Evolutionary conservation across 2,888 invertebrate genomes (phyloP), one percentile per base, ranked within the genome.

Genomic region (Myopa tessellatipennis): DNA sequence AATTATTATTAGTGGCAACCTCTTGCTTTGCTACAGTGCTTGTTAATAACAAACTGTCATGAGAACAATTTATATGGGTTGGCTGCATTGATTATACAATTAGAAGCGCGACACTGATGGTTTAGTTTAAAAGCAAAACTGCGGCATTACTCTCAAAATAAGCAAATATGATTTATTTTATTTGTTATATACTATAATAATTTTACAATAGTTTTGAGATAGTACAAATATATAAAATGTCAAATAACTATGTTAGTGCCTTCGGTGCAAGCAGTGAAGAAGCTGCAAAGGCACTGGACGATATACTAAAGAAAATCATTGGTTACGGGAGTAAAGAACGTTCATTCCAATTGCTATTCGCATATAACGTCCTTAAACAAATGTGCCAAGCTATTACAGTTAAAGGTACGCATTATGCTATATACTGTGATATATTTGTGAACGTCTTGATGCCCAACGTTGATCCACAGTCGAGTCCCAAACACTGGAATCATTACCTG

Each of bases 401-500:
- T 4, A 68, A 40, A 40, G 79, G 82, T 5, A 79, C 82, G 72
- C 78, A 87, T 78, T 79, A 81, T 3, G 82, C 83, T 7, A 75
- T 86, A 3, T 87, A 83, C 71, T 84, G 82, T 72, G 81, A 83
- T 14, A 85, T 87, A 38, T 81, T 82, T 18, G 80, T 67, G 26
- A 67, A 77, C 0, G 26, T 73, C 2, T 78, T 87, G 78, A 70
- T 82, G 70, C 83, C 84, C 2, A 77, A 82, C 14, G 79, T 85
- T 14, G 60, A 71, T 10, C 84, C 87, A 5, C 76, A 73, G 7
- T 26, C 69, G 4, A 81, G 81, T 72, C 77, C 82, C 3, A 81
- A 80, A 8, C 72, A 82, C 74, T 87, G 87, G 87, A 79, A 79
- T 3, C 55, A 76, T 5, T 85, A 83, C 75, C 72, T 87, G 34